A percentile compares a stretch with the other conserved stretches of the same genome.
phyloP scores from a whole-genome alignment of 2,888 invertebrate species.

The Hyles lineata region DNA sequence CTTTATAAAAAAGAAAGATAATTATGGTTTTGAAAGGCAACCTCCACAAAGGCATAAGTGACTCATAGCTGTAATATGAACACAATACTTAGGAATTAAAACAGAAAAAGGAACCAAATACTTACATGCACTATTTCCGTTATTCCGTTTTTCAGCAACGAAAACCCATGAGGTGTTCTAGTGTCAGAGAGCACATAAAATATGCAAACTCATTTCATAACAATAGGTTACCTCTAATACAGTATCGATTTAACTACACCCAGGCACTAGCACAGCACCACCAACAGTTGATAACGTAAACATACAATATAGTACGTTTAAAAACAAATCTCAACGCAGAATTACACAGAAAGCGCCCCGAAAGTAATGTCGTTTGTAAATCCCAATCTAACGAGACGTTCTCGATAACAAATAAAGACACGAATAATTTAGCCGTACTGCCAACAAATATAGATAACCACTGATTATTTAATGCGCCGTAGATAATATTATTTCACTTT shows the following conservation, averaged over 20 bases:
- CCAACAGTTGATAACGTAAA: conserved; percentile 57
- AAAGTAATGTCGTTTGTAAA: conserved; percentile 50
- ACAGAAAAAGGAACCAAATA: conserved; percentile 33
- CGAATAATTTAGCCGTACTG: conserved; percentile 21
- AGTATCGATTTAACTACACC: conserved; percentile 67
- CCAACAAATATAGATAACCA: conserved; percentile 42
- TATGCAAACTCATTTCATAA: conserved; percentile 74
- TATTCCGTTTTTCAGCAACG: conserved; percentile 44
- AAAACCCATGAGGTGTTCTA: conserved; percentile 60
- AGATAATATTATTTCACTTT: conserved; percentile 44
- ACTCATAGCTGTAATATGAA: conserved; percentile 3
- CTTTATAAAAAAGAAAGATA: not conserved
- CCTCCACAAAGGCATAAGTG: not conserved
- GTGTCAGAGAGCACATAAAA: conserved; percentile 61
- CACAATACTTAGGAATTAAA: not conserved
- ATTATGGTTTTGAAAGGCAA: not conserved
- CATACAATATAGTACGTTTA: conserved; percentile 56
- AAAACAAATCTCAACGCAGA: conserved; percentile 56
- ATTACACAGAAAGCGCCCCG: conserved; percentile 46
- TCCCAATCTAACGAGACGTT: conserved; percentile 8
- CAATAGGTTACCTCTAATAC: conserved; percentile 59
- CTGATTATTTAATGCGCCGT: conserved; percentile 41
- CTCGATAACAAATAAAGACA: not conserved
- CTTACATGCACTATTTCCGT: conserved; percentile 43
- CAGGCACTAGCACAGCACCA: conserved; percentile 57